phyloP scores from a whole-genome alignment of 1,140 invertebrate species.

The Pseudomyrmex flavicornis region DNA sequence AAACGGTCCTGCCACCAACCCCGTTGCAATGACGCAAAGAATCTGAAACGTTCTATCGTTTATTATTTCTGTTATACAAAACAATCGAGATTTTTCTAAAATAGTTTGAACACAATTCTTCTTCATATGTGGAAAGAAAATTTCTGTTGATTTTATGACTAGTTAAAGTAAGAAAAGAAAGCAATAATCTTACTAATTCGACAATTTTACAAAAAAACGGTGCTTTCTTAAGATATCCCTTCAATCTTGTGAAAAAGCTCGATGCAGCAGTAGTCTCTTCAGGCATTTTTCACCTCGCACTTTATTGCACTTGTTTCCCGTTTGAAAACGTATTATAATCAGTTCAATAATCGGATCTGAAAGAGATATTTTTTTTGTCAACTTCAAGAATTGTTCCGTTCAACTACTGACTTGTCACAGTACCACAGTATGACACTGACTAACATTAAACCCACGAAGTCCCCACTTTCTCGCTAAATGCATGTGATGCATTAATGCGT shows the following conservation, averaged over 20 bases:
- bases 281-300: slow-evolving; percentile 59
- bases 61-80: neutral
- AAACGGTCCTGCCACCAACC: slow-evolving; percentile 86
- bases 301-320: slow-evolving; percentile 2
- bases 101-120: neutral
- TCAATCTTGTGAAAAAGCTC: slow-evolving; percentile 49
- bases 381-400: slow-evolving; percentile 39
- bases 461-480: slow-evolving; percentile 65
- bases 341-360: neutral
- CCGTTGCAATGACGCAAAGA: slow-evolving; percentile 84
- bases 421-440: slow-evolving; percentile 45
- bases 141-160: too few species aligned
- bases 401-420: slow-evolving; percentile 34
- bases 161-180: neutral
- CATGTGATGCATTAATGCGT: slow-evolving; percentile 49
- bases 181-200: slow-evolving; percentile 66
- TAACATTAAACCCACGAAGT: slow-evolving; percentile 55
- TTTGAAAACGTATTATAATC: slow-evolving; percentile 7
- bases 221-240: slow-evolving; percentile 63
- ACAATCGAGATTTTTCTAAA: neutral
- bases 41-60: slow-evolving; percentile 74
- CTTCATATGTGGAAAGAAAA: too few species aligned
- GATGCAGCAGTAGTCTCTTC: slow-evolving; percentile 37
- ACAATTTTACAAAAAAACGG: slow-evolving; percentile 75
- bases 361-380: slow-evolving; percentile 29